Conservation (phyloP, 2,113 vertebrate genomes). For the Piprites chloris region DNA sequence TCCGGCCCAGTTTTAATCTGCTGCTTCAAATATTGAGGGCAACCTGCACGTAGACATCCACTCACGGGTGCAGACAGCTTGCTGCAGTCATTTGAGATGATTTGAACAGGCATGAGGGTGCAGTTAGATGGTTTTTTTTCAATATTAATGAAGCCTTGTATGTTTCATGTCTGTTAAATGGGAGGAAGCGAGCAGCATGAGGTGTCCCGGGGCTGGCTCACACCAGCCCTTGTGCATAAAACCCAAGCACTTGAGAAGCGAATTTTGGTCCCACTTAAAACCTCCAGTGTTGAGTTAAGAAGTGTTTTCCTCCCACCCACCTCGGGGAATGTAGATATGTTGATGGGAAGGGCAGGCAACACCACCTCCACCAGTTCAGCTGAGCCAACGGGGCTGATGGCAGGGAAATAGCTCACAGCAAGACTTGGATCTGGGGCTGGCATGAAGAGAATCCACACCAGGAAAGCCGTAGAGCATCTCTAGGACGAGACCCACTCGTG, state of each 20-base stretch:
- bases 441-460: not conserved
- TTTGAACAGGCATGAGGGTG: not conserved
- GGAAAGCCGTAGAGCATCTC: not conserved
- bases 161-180: not conserved
- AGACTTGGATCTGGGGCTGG: not conserved
- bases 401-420: not conserved
- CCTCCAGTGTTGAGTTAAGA: not conserved
- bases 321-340: accelerated
- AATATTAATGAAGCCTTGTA: not conserved
- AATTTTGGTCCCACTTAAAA: not conserved
- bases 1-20: not conserved
- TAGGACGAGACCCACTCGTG: not conserved
- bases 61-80: not conserved
- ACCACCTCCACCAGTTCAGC: not conserved
- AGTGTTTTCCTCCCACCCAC: not conserved
- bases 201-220: not conserved
- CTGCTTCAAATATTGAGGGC: not conserved
- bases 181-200: not conserved
- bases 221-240: accelerated
- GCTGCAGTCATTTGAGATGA: not conserved
- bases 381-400: accelerated
- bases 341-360: not conserved
- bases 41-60: not conserved
- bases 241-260: not conserved
- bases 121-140: not conserved